Base-by-base conservation (phyloP, 2,888 invertebrate genomes). In the Melinopterus prodromus region DNA sequence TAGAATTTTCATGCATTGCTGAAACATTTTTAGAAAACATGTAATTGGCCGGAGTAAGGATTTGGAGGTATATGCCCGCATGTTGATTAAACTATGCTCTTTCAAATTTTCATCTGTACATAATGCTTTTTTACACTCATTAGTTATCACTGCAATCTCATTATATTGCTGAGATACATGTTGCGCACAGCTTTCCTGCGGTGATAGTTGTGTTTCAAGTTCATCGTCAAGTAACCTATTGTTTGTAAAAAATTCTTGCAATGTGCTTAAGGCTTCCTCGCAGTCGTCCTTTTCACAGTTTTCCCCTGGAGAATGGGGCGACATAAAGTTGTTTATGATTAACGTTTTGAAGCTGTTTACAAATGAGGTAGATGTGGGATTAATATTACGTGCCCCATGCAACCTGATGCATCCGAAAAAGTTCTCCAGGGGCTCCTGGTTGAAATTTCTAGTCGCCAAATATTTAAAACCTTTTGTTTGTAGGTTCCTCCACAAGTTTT, bases 131-230 rank as follows among this genome's bases (percentile, higher is more conserved):
- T 7, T 53, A 6, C 53, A 53, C 7, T 7, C 12, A 2, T 4
- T 53, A 12, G 53, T 53, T 7, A 53, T 7, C 12, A 53, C 12
- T 53, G 53, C 53, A 12, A 53, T 53, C 82, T 88, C 88, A 69
- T 87, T 87, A 79, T 92, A 6, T 53, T 53, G 9, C 53, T 53
- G 9, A 53, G 53, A 53, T 53, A 3, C 53, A 53, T 53, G 26
- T 53, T 53, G 2, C 53, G 12, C 7, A 1, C n/a, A n/a, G 12
- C 12, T 2, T 53, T 53, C 38, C 38, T 38, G 38, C 9, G 38
- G 38, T 38, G 38, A 38, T 38, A 9, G 38, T 38, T 38, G 38
- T 38, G 38, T 38, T 6, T 6, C 38, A 6, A 9, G 9, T 38
- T 38, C 38, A 38, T 6, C 6, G 38, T 38, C 9, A 38, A 9